phyloP scores from a whole-genome alignment of 2,888 invertebrate species.

The Papilio protenor region DNA sequence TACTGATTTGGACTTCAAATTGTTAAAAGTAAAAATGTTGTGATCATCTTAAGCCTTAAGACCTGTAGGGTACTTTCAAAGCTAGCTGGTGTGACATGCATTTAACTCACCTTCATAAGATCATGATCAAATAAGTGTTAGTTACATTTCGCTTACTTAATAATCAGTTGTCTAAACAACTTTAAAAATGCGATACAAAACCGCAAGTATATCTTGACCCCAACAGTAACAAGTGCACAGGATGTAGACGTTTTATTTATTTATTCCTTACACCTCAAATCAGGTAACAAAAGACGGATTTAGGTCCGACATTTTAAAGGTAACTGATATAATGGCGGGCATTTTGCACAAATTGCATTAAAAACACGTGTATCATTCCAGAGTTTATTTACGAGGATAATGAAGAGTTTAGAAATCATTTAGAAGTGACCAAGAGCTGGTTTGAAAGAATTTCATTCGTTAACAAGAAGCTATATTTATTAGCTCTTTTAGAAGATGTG shows the following conservation, averaged over 20 bases:
- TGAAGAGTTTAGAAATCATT: slow-evolving; percentile 60
- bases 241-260: slow-evolving; percentile 26
- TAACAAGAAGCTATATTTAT: slow-evolving; percentile 69
- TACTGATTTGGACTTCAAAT: too few relatives aligned
- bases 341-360: background rate
- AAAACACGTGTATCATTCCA: slow-evolving; percentile 19
- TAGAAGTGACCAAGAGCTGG: slow-evolving; percentile 69
- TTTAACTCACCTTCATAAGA: too few relatives aligned
- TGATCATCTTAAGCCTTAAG: background rate
- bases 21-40: too few relatives aligned
- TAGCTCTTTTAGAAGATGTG: slow-evolving; percentile 65
- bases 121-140: too few relatives aligned
- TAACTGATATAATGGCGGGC: background rate
- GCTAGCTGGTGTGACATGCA: background rate
- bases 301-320: background rate
- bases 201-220: background rate
- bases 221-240: background rate
- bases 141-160: background rate
- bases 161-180: background rate
- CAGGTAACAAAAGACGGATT: slow-evolving; percentile 5
- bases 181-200: background rate
- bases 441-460: slow-evolving; percentile 67
- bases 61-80: too few relatives aligned
- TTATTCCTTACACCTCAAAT: slow-evolving; percentile 15
- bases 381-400: slow-evolving; percentile 49